Base-by-base conservation (phyloP, 2,797 vertebrate species). In the Oophaga sylvatica region DNA sequence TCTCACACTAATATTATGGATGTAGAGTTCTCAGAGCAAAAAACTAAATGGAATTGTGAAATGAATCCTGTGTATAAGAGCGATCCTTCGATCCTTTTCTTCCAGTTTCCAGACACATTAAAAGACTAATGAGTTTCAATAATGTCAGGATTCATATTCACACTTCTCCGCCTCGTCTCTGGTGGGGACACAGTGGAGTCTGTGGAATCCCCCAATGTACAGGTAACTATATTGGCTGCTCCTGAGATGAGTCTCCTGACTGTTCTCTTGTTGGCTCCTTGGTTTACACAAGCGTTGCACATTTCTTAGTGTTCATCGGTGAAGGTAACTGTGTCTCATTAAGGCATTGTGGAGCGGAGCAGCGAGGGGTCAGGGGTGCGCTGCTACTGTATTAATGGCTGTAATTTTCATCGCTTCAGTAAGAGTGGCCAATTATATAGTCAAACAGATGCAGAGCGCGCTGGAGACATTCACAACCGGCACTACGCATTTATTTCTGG, bases 391-490 rank as follows among this genome's bases (percentile, higher is more conserved):
- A 80, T 62, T 35, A 80, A 80, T 62, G 57, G 78, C 78, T 62
- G 59, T 62, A 80, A 80, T 80, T 80, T 80, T 22, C 78, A 62
- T 62, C 26, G 29, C 78, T 80, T 62, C 57, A 12, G 78, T 62
- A 80, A 59, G 76, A 80, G 29, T 17, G 78, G 16, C 57, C 78
- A 80, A 80, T 80, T 80, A 80, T 80, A 62, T 80, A 80, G 60
- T 62, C 57, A 80, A 41, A 62, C 53, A 60, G 57, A 79, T 60
- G 77, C 60, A 22, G 62, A 35, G 29, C 9, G 16, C 17, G 45
- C 76, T 29, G 5, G n/a, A 26, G 76, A 78, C 56, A 59, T 57
- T 7, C 53, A 17, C 53, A 78, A 16, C 26, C 12, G 19, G 53
- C 8, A 41, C 4, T 17, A 78, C 19, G 17, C 10, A 59, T 79